Evolutionary conservation across 2,797 vertebrate species (phyloP), one percentile per base, ranked within the genome.

Genomic region (Esox lucius): DNA sequence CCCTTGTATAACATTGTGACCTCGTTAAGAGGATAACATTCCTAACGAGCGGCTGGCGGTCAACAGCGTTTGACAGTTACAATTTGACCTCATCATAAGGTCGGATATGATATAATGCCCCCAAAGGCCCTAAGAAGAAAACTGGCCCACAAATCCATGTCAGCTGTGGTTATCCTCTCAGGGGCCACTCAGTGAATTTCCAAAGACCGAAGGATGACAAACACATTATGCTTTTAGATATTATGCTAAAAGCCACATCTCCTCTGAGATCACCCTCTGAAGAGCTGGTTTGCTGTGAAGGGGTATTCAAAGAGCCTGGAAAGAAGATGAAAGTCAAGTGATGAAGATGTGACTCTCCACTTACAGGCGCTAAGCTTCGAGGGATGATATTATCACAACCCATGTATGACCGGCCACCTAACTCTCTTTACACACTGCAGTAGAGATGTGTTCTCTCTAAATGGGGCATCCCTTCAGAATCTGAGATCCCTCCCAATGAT

Each of bases 1-100:
- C 33, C 69, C 73, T 62, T 83, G 74, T 16, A 68, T 81, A 72
- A 78, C 24, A 16, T 16, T 46, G 3, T 70, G 68, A 70, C 68
- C 48, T 42, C 7, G 24, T 49, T 17, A 67, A 3, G 7, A 24
- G 46, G 68, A 70, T 24, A 17, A 8, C 1, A 28, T 31, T 46
- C 9, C 9, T 51, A 16, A 49, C 24, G 68, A 49, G 22, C 13
- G 6, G 68, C 68, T 19, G 28, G 46, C 46, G 49, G 68, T 28
- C 67, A 68, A 68, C 33, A 24, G 22, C 46, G 68, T 69, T 24
- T 16, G 42, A 48, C 68, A 49, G 39, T 24, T 48, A 19, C 28
- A 11, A 6, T 46, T 5, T 68, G 39, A 15, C 39, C 67, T 28
- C 28, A 16, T 22, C 24, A 62, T 5, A 12, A 62, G 59, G 59